Conservation (phyloP, 92 coral and sea anemone genomes). For the Galaxea fascicularis region DNA sequence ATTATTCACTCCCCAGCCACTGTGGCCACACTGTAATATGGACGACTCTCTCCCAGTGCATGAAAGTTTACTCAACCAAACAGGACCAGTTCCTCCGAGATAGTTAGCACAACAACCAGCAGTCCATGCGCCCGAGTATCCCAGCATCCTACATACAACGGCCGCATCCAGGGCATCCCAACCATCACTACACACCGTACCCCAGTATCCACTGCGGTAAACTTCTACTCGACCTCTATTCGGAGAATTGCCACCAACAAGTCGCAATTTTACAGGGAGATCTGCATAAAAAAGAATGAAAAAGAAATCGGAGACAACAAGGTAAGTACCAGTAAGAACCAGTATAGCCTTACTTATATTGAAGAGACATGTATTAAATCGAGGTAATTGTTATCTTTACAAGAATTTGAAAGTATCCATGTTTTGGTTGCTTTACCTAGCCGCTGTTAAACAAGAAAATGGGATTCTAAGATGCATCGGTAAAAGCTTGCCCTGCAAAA, state of each 20-base stretch:
- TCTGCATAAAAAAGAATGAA: conserved; percentile 43
- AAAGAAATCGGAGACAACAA: too few species aligned
- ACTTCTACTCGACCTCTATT: conserved; percentile 76
- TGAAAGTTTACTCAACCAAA: conserved; percentile 62
- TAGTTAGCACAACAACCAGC: conserved; percentile 50
- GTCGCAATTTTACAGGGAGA: conserved; percentile 41
- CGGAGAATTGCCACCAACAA: conserved; percentile 52
- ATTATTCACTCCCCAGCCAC: conserved; percentile 51
- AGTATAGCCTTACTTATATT: not conserved
- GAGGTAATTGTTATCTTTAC: not conserved
- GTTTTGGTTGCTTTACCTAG: too few species aligned
- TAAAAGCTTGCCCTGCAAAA: too few species aligned
- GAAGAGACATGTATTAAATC: not conserved
- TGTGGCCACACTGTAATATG: conserved; percentile 59
- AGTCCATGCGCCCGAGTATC: conserved; percentile 62
- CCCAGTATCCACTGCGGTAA: conserved; percentile 81
- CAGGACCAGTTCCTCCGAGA: conserved; percentile 65
- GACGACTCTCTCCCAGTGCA: conserved; percentile 74
- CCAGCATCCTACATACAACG: conserved; percentile 80
- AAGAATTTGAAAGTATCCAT: not conserved
- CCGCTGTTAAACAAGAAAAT: too few species aligned
- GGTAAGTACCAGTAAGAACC: too few species aligned
- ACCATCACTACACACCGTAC: conserved; percentile 69
- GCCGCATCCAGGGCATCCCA: conserved; percentile 75
- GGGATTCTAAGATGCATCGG: too few species aligned